Conservation (phyloP, 2,797 vertebrate species). For the Meriones psammophilus region DNA sequence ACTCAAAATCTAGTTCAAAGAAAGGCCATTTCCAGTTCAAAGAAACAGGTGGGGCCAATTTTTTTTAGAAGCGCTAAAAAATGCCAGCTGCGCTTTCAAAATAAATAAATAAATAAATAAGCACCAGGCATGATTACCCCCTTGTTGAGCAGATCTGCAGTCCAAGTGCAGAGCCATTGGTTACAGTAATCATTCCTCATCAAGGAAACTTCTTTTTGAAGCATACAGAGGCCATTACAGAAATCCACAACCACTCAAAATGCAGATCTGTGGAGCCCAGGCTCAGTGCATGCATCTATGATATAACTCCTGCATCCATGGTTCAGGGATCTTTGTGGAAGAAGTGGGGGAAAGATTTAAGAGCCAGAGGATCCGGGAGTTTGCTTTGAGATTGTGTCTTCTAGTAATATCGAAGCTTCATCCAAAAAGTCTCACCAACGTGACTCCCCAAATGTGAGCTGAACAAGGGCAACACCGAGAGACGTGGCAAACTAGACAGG, state of each 20-base stretch:
- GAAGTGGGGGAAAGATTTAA: background rate
- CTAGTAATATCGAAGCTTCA: background rate
- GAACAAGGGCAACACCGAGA: background rate
- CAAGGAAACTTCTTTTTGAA: no score
- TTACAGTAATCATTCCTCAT: background rate
- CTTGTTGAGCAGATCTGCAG: background rate
- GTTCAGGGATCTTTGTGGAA: background rate
- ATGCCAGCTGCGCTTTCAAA: slow-evolving; percentile 11
- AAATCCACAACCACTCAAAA: background rate
- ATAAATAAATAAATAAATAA: background rate
- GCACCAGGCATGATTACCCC: background rate
- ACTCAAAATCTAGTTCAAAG: slow-evolving; percentile 1
- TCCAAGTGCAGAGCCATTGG: background rate
- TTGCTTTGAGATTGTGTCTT: background rate
- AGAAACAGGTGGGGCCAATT: background rate
- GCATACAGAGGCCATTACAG: background rate
- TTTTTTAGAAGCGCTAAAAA: slow-evolving; percentile 52
- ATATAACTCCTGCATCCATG: background rate
- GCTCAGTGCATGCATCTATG: background rate
- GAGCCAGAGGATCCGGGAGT: background rate
- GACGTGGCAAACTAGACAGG: background rate
- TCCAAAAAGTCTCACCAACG: background rate
- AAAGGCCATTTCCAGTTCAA: slow-evolving; percentile 15
- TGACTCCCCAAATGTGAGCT: background rate
- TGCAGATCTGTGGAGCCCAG: no score